phyloP scores from a whole-genome alignment of 2,888 invertebrate genomes.

The Theristus sp. region DNA sequence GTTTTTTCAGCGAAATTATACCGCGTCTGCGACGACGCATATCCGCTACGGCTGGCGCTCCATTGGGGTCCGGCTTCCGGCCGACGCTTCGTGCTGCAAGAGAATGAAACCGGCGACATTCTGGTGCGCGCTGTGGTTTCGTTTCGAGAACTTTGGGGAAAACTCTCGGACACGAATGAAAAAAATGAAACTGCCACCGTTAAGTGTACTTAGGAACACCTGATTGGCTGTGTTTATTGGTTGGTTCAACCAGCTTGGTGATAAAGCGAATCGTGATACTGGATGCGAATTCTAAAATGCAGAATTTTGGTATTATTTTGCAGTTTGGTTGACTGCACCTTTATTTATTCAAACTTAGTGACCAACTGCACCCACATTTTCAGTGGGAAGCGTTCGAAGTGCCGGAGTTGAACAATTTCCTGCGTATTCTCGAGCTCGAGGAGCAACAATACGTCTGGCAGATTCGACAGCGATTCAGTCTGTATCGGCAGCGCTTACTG shows the following conservation, averaged over 20 bases:
- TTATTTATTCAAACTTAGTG: not conserved
- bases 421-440: conserved; percentile 39
- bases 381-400: conserved; percentile 42
- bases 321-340: not conserved
- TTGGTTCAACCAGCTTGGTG: no score
- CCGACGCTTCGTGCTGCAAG: conserved; percentile 38
- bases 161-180: no score
- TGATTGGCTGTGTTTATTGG: no score
- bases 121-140: no score
- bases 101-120: conserved; percentile 41
- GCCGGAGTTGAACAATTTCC: conserved; percentile 41
- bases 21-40: conserved; percentile 36
- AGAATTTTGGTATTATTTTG: no score
- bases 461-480: conserved; percentile 34
- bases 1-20: conserved; percentile 36
- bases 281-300: no score
- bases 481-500: not conserved
- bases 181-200: no score
- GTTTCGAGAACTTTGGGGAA: no score
- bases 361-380: conserved; percentile 7
- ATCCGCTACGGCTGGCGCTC: conserved; percentile 36
- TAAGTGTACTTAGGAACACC: no score
- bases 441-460: conserved; percentile 38
- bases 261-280: no score
- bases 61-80: conserved; percentile 32